Base-by-base conservation (phyloP, 2,888 invertebrate species). In the Pollenia amentaria region DNA sequence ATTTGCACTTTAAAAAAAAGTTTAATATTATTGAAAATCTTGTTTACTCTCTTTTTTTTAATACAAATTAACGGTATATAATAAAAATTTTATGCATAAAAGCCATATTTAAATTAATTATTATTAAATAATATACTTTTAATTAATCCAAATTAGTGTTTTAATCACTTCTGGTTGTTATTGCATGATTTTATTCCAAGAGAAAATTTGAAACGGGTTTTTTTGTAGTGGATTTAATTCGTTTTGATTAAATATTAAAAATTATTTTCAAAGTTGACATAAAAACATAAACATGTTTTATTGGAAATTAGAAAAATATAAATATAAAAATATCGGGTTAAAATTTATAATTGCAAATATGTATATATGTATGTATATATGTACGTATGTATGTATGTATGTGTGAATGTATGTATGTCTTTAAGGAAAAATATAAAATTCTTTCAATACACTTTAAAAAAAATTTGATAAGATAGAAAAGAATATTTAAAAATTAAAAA, bases 131-230 rank as follows among this genome's bases (percentile, higher is more conserved):
- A 55, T 38, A 42, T 9, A 40, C 6, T 48, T 51, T 62, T 51
- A 51, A 51, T 51, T 75, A 77, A 65, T 44, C 38, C 14, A 40
- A 29, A 18, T 69, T 21, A 67, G 46, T 57, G 18, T 18, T 55
- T 70, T 60, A 80, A 62, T 64, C 44, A 72, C 72, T 81, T 81
- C 80, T 81, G 80, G 73, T 81, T 57, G 8, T 80, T 46, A 46
- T 40, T 73, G 65, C 80, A 72, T 48, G 46, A 48, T 53, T 44
- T 51, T 29, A 6, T 29, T 29, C 3, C 29, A 0, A 72, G 11
- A 18, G 44, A 72, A 80, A 65, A 40, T 81, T 10, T 55, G 46
- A 73, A 81, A 73, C 80, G 18, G 57, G 55, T 65, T 77, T 62
- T 53, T 73, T 21, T 53, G 46, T 6, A 29, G 29, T 57, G 21